These are phyloP conservation scores for Prionailurus bengalensis DNA, from an alignment of 2,113 vertebrate species.

Conservation along the genomic window DNA sequence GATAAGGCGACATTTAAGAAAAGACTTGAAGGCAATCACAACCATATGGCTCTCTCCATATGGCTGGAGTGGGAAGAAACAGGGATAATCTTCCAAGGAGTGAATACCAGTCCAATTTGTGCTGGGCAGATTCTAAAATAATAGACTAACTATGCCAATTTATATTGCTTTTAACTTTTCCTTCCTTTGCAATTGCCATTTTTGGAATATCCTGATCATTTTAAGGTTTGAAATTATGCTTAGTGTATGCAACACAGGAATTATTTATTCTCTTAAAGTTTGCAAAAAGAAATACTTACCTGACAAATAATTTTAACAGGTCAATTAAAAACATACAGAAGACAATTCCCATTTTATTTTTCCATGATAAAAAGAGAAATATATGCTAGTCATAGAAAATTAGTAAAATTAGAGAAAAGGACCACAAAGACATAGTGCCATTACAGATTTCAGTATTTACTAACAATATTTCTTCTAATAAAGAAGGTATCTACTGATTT, in stretches of 20 bases:
- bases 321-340: background rate
- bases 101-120: constrained; percentile 48
- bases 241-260: background rate
- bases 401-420: background rate
- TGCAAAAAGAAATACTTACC: background rate
- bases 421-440: background rate
- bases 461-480: background rate
- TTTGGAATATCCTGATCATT: background rate
- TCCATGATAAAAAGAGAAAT: background rate
- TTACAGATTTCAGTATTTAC: background rate
- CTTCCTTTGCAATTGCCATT: background rate
- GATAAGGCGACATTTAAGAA: constrained; percentile 53
- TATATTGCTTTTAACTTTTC: background rate
- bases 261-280: background rate
- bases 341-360: background rate
- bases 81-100: constrained; percentile 54
- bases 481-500: background rate
- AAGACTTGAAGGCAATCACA: background rate
- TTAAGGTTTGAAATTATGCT: background rate
- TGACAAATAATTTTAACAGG: background rate
- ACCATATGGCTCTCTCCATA: constrained; percentile 64
- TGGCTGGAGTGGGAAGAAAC: constrained; percentile 62
- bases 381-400: background rate
- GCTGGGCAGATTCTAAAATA: constrained; percentile 62
- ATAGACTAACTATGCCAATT: constrained; percentile 40